Evolutionary conservation across 2,888 invertebrate genomes (phyloP).

Genomic region (Cheiracanthium punctorium): DNA sequence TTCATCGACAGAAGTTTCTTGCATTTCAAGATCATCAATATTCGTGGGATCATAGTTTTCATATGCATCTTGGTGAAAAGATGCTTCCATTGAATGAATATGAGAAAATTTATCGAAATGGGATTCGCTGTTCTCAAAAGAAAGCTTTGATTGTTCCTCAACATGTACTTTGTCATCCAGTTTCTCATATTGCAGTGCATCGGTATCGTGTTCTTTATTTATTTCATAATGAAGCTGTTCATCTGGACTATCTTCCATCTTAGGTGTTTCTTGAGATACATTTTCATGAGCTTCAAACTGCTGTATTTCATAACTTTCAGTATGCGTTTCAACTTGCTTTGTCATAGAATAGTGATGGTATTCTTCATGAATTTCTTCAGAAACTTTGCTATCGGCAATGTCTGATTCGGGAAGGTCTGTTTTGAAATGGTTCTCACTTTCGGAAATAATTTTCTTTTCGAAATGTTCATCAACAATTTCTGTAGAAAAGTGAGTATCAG

Average conservation of each 20-base stretch:
- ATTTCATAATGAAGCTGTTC: neutral
- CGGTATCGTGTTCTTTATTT: neutral
- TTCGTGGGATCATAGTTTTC: constrained; percentile 8
- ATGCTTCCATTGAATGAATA: neutral
- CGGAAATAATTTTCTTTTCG: neutral
- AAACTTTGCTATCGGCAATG: neutral
- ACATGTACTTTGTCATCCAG: neutral
- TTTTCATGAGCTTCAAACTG: neutral
- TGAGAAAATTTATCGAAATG: constrained; percentile 23
- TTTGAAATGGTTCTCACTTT: neutral
- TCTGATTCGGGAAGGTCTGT: neutral
- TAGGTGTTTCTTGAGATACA: neutral
- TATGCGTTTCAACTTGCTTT: neutral
- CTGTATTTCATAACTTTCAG: neutral
- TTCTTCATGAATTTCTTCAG: neutral
- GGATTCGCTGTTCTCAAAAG: neutral
- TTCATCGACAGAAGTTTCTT: constrained; percentile 58
- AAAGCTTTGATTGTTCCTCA: neutral
- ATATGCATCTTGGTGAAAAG: constrained; percentile 14
- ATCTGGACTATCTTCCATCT: neutral
- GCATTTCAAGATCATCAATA: constrained; percentile 56
- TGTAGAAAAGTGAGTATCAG: neutral
- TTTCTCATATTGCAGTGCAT: neutral
- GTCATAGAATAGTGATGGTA: too few relatives aligned
- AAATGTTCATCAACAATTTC: neutral